These are phyloP conservation scores for Acromyrmex charruanus DNA, from an alignment of 1,140 invertebrate genomes.

Conservation along the genomic window DNA sequence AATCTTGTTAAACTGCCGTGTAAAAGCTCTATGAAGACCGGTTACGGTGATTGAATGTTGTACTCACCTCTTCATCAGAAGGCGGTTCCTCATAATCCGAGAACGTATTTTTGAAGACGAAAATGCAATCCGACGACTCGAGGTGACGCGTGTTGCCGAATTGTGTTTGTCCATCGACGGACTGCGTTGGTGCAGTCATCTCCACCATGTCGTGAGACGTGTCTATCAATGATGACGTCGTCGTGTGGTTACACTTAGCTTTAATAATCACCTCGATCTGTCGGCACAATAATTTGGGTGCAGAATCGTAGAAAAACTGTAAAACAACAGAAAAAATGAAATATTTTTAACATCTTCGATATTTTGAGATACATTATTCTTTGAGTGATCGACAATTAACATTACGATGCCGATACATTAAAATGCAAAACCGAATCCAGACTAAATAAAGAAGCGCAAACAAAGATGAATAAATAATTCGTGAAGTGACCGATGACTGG, in stretches of 20 bases:
- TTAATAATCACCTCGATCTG: not conserved
- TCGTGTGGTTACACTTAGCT: not conserved
- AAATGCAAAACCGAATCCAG: not conserved
- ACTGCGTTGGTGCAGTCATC: slow-evolving; percentile 70
- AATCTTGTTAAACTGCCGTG: not conserved
- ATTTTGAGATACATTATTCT: not conserved
- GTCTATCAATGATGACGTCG: not conserved
- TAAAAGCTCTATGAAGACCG: not conserved
- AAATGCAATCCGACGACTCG: slow-evolving; percentile 83
- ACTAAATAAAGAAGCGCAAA: too few species aligned
- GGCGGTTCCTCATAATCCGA: slow-evolving; percentile 85
- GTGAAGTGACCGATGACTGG: too few species aligned
- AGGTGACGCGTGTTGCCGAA: slow-evolving; percentile 83
- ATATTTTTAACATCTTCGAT: not conserved
- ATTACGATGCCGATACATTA: not conserved
- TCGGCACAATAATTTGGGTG: not conserved
- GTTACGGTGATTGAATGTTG: not conserved
- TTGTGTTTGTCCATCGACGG: slow-evolving; percentile 82
- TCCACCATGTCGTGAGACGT: slow-evolving; percentile 78
- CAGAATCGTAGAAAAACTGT: not conserved
- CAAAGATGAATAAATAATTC: too few species aligned
- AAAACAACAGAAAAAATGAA: not conserved
- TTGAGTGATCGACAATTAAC: not conserved
- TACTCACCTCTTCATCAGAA: slow-evolving; percentile 83
- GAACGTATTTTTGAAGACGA: slow-evolving; percentile 83